These are phyloP conservation scores for Calliopsis andreniformis DNA, from an alignment of 1,140 invertebrate species.

Conservation along the genomic window DNA sequence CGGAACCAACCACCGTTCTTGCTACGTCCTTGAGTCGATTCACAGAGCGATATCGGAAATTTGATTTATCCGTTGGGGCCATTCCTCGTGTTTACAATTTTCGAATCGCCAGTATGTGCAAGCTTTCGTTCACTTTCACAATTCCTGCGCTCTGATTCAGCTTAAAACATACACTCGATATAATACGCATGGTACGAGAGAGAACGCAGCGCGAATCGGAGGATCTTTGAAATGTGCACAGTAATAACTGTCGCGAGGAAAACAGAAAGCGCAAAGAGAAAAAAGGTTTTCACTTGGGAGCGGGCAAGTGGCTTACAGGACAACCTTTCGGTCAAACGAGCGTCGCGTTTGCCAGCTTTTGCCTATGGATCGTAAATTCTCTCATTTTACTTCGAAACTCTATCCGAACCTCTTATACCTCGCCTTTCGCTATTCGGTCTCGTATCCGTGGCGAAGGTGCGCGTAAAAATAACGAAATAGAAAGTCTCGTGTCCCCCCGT, in stretches of 20 bases:
- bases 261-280: constrained; percentile 23
- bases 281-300: constrained; percentile 22
- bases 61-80: constrained; percentile 27
- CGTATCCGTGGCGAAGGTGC: not conserved
- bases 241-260: not conserved
- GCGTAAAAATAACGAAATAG: constrained; percentile 66
- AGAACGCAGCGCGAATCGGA: constrained; percentile 25
- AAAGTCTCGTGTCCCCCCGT: constrained; percentile 50
- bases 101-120: not conserved
- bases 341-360: constrained; percentile 15
- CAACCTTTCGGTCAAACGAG: constrained; percentile 27
- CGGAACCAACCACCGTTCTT: not conserved
- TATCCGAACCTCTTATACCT: constrained; percentile 20
- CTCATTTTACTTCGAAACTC: constrained; percentile 10
- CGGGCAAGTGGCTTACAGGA: not conserved
- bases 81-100: constrained; percentile 45
- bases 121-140: not conserved
- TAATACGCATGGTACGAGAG: not conserved
- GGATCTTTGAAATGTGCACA: constrained; percentile 13
- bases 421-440: constrained; percentile 36
- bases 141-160: not conserved
- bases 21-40: constrained; percentile 51
- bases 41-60: constrained; percentile 33
- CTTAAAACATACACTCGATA: not conserved
- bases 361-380: constrained; percentile 42